These are phyloP conservation scores for Phenganax stokvisi DNA, from an alignment of 92 coral and sea anemone species.

Conservation along the genomic window DNA sequence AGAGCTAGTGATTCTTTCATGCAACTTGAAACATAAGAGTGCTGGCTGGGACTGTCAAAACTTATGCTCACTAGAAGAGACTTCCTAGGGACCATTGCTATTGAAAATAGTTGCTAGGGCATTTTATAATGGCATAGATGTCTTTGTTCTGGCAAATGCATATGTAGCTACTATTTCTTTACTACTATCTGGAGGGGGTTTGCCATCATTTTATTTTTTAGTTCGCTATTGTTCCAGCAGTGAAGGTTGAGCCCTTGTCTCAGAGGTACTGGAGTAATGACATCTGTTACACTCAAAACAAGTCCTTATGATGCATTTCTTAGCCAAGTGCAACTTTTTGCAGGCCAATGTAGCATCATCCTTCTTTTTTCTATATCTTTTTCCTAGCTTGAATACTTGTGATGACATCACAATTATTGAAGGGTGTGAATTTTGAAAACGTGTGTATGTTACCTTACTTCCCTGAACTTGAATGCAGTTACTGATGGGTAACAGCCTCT, in stretches of 20 bases:
- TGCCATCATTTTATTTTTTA: not conserved
- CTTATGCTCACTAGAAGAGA: constrained; percentile 23
- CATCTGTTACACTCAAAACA: constrained; percentile 29
- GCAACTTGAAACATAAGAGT: constrained; percentile 22
- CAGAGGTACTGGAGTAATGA: constrained; percentile 29
- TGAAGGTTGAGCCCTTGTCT: not conserved
- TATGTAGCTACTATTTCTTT: not conserved
- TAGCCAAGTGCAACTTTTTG: not conserved
- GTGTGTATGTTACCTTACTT: not conserved
- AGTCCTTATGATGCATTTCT: not conserved
- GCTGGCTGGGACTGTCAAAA: constrained; percentile 32
- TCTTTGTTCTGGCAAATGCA: not conserved
- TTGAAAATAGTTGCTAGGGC: constrained; percentile 27
- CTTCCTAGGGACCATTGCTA: not conserved
- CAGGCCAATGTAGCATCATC: constrained; percentile 38
- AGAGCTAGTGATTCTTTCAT: not conserved
- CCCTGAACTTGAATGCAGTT: constrained; percentile 15
- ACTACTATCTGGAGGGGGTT: constrained; percentile 5
- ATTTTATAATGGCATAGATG: constrained; percentile 37
- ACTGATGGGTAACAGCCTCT: not conserved
- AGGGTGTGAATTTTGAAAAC: constrained; percentile 24
- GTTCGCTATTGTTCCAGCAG: not conserved
- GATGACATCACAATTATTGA: constrained; percentile 6
- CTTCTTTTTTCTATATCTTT: constrained; percentile 9
- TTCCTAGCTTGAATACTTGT: not conserved